Base-by-base conservation (phyloP, 2,888 invertebrate genomes). In the Craniophora ligustri region DNA sequence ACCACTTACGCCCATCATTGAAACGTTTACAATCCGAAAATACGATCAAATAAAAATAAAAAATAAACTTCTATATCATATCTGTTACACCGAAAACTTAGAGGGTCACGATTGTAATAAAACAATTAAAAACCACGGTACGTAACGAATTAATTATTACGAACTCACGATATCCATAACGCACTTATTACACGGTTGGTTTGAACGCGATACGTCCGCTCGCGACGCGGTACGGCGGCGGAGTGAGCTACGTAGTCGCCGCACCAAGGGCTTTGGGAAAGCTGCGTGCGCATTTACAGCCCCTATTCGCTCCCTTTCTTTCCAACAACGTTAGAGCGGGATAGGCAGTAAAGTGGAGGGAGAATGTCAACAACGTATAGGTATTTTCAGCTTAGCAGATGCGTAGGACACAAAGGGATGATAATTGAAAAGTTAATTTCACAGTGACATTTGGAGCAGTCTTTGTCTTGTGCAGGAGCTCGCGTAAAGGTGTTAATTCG, bases 1-100 rank as follows among this genome's bases (percentile, higher is more conserved):
- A 86, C 92, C 94, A 87, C 94, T 91, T 67, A 94, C 92, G 74
- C 93, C 93, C 93, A 93, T 94, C 91, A 92, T 92, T 81, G 79
- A 86, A 76, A 73, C 76, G 75, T 69, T 73, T 81, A 57, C 31
- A 66, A 72, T 75, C 69, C 60, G 50, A 68, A 72, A 23, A 44
- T 55, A 30, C 46, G 41, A 38, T 65, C 69, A 50, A 57, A 65
- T 60, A 70, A 71, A 62, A 61, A 44, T 35, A 63, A 70, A 71
- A 62, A 61, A 44, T 35, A 63, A 59, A 73, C 62, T 60, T 21
- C 55, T 70, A 69, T 57, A 48, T 53, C 72, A 73, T 73, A 53
- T 44, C 54, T 59, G 42, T 56, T 58, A 68, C 61, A 55, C 47
- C 49, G 34, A 55, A 28, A 56, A 53, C 50, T 44, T 30, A 45